Conservation (phyloP, 2,113 vertebrate genomes). For the Amblyornis subalaris region DNA sequence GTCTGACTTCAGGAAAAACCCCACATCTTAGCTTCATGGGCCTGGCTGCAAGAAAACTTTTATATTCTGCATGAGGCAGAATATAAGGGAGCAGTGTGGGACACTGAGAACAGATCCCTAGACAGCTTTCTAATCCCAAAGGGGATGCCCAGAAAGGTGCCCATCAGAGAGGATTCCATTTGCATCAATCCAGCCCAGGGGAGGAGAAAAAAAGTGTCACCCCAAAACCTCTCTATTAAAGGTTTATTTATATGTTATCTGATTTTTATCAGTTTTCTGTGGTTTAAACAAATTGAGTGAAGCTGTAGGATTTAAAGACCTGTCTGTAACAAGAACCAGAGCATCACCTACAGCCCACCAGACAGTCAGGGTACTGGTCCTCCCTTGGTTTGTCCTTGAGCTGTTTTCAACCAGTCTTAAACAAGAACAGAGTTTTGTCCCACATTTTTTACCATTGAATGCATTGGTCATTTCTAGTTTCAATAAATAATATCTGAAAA, state of each 20-base stretch:
- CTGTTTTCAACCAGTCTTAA: background rate
- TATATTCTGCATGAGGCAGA: accelerated
- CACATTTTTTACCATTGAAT: background rate
- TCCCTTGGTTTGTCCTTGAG: background rate
- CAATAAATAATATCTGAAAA: background rate
- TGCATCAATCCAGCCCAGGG: background rate
- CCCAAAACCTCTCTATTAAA: background rate
- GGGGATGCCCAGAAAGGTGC: background rate
- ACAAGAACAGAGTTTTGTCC: background rate
- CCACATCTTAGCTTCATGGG: background rate
- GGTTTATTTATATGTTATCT: background rate
- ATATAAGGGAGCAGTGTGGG: accelerated
- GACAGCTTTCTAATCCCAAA: background rate
- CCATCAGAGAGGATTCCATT: background rate
- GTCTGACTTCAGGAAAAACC: background rate
- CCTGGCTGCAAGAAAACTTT: background rate
- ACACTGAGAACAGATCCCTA: background rate
- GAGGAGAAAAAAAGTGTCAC: background rate
- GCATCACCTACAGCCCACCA: background rate
- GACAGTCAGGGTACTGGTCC: background rate
- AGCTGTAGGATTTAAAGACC: background rate
- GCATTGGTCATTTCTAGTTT: background rate
- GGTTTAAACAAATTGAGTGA: background rate
- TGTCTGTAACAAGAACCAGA: background rate
- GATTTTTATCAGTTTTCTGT: background rate